Evolutionary conservation across 2,888 invertebrate genomes (phyloP), one percentile per base, ranked within the genome.

Genomic region (Cataglyphis albicans): DNA sequence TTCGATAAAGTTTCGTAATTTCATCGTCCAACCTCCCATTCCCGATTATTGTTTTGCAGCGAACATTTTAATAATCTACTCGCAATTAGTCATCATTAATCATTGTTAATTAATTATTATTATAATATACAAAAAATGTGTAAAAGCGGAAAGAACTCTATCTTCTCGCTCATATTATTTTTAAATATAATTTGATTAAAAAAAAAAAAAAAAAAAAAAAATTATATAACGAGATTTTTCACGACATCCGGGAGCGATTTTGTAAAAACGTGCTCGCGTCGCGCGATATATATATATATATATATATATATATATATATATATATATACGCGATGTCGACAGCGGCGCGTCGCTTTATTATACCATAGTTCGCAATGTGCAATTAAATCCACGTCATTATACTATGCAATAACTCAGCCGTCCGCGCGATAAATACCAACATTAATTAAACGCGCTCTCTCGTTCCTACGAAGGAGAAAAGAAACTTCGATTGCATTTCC

Each of bases 351-450:
- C 44, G 57, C 78, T 78, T 78, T 59, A 78, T 78, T 78, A 78
- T 78, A 78, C 41, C 78, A 59, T 72, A 78, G 59, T 78, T 78
- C 25, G 57, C 78, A 59, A 73, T 73, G 78, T 25, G 74, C 74
- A 78, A 78, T 78, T 70, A 78, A 78, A 78, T 78, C 59, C 73
- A 59, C 73, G 78, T 78, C 78, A 78, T 73, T 73, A 73, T 25
- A 44, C 32, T 25, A 12, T 72, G 78, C 74, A 44, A 78, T 73
- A 78, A 72, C 73, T 59, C 59, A 44, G 57, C 44, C 44, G 74
- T 73, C 57, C 59, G 25, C 73, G 78, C 78, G 78, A 78, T 73
- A 73, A 78, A 78, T 73, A 73, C 74, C 44, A 35, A 32, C 57
- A 78, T 78, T 78, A 78, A 78, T 78, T 78, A 78, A 78, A 78